A percentile compares a stretch with the other conserved stretches of the same genome.
These are phyloP conservation scores for Metellina segmentata DNA, from an alignment of 2,888 invertebrate species.

Conservation along the genomic window DNA sequence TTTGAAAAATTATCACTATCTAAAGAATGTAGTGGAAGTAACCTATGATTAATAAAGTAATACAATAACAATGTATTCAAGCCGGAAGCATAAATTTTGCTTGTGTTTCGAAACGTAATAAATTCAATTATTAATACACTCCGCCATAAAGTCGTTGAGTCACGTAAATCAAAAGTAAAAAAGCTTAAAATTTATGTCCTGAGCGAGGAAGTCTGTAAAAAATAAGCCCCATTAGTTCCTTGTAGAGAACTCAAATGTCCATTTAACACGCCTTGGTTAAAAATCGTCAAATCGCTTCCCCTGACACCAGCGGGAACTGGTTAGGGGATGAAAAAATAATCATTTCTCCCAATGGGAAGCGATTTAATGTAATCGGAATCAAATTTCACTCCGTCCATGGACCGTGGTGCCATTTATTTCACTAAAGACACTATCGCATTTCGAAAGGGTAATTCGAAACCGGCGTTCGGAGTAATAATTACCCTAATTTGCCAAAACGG, in stretches of 20 bases:
- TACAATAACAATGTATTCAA: too few relatives aligned
- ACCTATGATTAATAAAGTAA: too few relatives aligned
- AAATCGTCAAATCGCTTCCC: conserved; percentile 1
- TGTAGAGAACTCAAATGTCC: conserved; percentile 35
- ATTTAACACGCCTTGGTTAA: conserved; percentile 32
- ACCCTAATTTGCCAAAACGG: conserved; percentile 63
- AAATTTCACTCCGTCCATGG: conserved; percentile 42
- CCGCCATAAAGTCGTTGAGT: background rate
- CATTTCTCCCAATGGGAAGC: conserved; percentile 40
- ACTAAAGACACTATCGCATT: conserved; percentile 51
- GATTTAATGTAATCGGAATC: conserved; percentile 63
- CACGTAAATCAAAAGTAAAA: background rate
- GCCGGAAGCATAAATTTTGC: background rate
- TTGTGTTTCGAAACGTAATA: background rate
- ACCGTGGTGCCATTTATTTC: conserved; percentile 51
- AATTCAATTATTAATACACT: background rate
- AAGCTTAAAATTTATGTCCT: background rate
- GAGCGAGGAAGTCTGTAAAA: background rate
- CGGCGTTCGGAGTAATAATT: conserved; percentile 55
- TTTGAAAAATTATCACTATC: too few relatives aligned
- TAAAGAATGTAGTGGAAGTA: too few relatives aligned
- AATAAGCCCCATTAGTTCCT: conserved; percentile 16
- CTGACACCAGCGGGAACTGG: background rate
- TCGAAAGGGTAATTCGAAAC: conserved; percentile 58
- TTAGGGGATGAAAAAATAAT: conserved; percentile 21